Evolutionary conservation across 2,888 invertebrate genomes (phyloP), one percentile per base, ranked within the genome.

Genomic region (Cremastobaeus sp.): DNA sequence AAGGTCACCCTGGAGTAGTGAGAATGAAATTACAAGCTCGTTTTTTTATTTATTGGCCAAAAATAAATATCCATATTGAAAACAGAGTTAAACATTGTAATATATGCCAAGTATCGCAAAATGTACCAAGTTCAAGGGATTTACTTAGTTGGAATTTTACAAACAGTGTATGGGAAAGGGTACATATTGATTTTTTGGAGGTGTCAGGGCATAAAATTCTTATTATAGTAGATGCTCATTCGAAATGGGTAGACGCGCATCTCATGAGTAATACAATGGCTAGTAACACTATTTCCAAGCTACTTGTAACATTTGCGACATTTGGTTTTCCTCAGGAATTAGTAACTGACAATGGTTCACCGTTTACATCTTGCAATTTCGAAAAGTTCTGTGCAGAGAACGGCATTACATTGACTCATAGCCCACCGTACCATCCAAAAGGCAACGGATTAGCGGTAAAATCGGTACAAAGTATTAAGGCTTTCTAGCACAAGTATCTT

Each of bases 241-340:
- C 87, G 0, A 89, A 88, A 66, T 89, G 87, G 87, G 80, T 84
- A 1, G 88, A 89, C 6, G 48, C n/a, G n/a, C n/a, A n/a, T n/a
- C n/a, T n/a, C n/a, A n/a, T n/a, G n/a, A n/a, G n/a, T n/a, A n/a
- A n/a, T n/a, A n/a, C n/a, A n/a, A n/a, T n/a, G n/a, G n/a, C n/a
- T n/a, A n/a, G n/a, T n/a, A n/a, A n/a, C n/a, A n/a, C n/a, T n/a
- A n/a, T n/a, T n/a, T n/a, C n/a, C n/a, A n/a, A n/a, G n/a, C n/a
- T n/a, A n/a, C n/a, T n/a, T n/a, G n/a, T n/a, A n/a, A n/a, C n/a
- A n/a, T n/a, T n/a, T n/a, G n/a, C n/a, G n/a, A n/a, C n/a, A n/a
- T n/a, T n/a, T n/a, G n/a, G n/a, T n/a, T n/a, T n/a, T n/a, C n/a
- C n/a, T n/a, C n/a, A n/a, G n/a, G n/a, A n/a, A n/a, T n/a, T n/a